Conservation (phyloP, 2,888 invertebrate species). For the Drosophila nr. perissopoda region DNA sequence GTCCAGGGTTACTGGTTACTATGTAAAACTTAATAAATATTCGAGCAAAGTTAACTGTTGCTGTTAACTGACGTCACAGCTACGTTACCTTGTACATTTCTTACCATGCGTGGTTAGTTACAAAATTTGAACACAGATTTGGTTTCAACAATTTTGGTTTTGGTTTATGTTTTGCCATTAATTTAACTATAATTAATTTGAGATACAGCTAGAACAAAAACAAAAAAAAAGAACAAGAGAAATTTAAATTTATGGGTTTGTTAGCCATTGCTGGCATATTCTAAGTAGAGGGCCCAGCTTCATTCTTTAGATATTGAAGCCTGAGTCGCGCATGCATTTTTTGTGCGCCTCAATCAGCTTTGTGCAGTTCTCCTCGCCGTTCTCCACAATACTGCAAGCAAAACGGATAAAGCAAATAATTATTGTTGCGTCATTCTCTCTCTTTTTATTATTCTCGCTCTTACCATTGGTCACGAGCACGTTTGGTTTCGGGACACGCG, state of each 20-base stretch:
- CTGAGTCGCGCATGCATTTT: slow-evolving; percentile 97
- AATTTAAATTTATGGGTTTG: slow-evolving; percentile 3
- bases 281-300: slow-evolving; percentile 8
- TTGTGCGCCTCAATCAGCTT: slow-evolving; percentile 97
- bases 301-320: slow-evolving; percentile 94
- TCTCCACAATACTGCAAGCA: slow-evolving; percentile 92
- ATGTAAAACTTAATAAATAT: slow-evolving; percentile 16
- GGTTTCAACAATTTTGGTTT: slow-evolving; percentile 42
- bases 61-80: slow-evolving; percentile 4
- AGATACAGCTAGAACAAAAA: slow-evolving; percentile 66
- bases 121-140: slow-evolving; percentile 3
- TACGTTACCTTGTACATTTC: background rate
- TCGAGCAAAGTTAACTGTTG: background rate
- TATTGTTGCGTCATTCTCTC: slow-evolving; percentile 25
- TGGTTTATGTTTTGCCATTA: slow-evolving; percentile 46
- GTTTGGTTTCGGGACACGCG: slow-evolving; percentile 98
- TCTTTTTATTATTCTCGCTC: slow-evolving; percentile 39
- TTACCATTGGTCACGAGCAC: slow-evolving; percentile 95
- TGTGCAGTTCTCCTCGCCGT: slow-evolving; percentile 96
- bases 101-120: background rate
- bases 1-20: slow-evolving; percentile 11
- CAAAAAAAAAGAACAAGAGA: slow-evolving; percentile 28
- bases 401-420: slow-evolving; percentile 1
- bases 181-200: slow-evolving; percentile 71
- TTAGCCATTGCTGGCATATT: background rate